Conservation (phyloP, 2,113 vertebrate genomes). For the Piliocolobus tephrosceles region DNA sequence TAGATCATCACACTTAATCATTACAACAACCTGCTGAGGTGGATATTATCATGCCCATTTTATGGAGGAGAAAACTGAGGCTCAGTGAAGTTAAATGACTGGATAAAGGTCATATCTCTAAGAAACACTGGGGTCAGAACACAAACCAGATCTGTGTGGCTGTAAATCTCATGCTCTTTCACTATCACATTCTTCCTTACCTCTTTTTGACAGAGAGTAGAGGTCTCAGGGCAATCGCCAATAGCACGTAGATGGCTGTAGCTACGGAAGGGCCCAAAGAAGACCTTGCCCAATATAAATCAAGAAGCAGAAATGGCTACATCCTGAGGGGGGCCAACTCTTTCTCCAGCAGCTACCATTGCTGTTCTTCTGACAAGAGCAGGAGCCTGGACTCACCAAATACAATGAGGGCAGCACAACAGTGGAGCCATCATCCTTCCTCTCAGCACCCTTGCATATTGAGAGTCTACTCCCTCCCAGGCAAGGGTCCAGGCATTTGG, state of each 20-base stretch:
- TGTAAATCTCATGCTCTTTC: neutral
- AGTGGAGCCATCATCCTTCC: neutral
- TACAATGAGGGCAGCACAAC: neutral
- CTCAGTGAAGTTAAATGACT: neutral
- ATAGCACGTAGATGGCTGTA: fast-evolving
- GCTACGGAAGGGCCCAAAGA: neutral
- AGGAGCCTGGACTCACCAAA: neutral
- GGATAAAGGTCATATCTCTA: neutral
- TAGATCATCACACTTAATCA: neutral
- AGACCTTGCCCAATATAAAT: neutral
- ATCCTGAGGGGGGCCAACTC: neutral
- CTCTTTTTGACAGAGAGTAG: neutral
- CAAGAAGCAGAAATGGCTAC: neutral
- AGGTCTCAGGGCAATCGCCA: fast-evolving
- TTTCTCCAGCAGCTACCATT: neutral
- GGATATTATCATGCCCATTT: neutral
- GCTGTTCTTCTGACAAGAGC: neutral
- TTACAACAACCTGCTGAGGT: neutral
- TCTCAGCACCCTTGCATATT: too few relatives aligned
- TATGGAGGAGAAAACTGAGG: neutral
- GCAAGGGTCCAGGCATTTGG: neutral
- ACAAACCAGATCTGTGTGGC: neutral
- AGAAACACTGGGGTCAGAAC: neutral
- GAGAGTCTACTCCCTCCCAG: neutral
- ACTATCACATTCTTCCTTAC: neutral